phyloP scores from a whole-genome alignment of 1,140 invertebrate species.

The Zaprionus lachaisei region DNA sequence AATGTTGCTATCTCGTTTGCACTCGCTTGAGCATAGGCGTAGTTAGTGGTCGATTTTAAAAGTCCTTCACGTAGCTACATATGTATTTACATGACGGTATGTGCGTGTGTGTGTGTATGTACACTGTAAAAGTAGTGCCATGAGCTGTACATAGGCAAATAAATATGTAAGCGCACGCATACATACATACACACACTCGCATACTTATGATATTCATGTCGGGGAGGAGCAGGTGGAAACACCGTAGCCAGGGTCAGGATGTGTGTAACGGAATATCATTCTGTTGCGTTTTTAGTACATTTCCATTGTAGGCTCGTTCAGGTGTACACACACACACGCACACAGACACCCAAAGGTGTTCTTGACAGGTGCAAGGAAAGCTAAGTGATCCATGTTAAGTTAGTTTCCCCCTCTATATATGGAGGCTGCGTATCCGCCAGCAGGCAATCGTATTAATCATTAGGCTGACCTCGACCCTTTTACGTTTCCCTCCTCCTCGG shows the following conservation, averaged over 20 bases:
- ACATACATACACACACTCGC: background rate
- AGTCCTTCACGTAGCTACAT: conserved; percentile 66
- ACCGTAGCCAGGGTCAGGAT: conserved; percentile 72
- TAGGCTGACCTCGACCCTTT: conserved; percentile 77
- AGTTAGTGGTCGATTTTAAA: conserved; percentile 71
- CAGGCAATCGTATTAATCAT: conserved; percentile 70
- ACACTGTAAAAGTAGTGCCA: conserved; percentile 75
- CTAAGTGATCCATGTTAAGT: conserved; percentile 21
- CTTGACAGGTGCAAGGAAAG: conserved; percentile 30
- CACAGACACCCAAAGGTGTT: background rate
- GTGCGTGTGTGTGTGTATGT: conserved; percentile 40
- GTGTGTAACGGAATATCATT: conserved; percentile 65
- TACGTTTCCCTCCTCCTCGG: background rate
- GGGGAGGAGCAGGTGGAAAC: conserved; percentile 30
- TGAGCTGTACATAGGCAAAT: conserved; percentile 39
- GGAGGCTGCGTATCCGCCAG: conserved; percentile 28
- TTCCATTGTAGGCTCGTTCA: conserved; percentile 21
- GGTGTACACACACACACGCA: conserved; percentile 19
- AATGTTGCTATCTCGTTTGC: conserved; percentile 59
- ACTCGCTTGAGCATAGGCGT: conserved; percentile 36
- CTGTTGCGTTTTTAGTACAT: conserved; percentile 51
- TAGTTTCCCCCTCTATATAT: conserved; percentile 15
- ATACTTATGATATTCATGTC: conserved; percentile 9
- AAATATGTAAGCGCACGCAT: conserved; percentile 22
- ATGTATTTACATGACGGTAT: conserved; percentile 3